Evolutionary conservation across 1,140 invertebrate species (phyloP), one percentile per base, ranked within the genome.

Genomic region (Bicyclus anynana): DNA sequence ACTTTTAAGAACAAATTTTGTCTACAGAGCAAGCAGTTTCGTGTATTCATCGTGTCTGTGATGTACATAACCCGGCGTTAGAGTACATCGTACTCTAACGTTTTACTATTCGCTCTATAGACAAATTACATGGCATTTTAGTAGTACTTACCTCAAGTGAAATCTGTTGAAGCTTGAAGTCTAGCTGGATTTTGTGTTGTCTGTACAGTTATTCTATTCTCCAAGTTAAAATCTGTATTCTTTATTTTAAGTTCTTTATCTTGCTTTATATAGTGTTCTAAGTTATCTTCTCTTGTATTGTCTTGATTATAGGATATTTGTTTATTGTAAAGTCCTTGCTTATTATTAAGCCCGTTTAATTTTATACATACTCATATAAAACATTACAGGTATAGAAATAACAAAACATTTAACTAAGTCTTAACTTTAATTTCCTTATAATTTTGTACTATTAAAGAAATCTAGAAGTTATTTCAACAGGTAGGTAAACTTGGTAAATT

Each of bases 401-500:
- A 87, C 77, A 72, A 73, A 87, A 77, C 65, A 80, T 87, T 81
- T 79, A 87, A 87, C 78, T 84, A 77, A 88, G 69, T 81, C 81
- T 85, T 87, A 88, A 85, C 59, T 59, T 75, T 86, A 88, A 88
- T 86, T 88, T 84, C 73, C 53, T 80, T 81, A 75, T 78, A 85
- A 88, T 88, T 88, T 86, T 88, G 85, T 86, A 88, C 85, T 88
- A 80, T 86, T 84, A 88, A 88, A 86, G 71, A 88, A 88, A 86
- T 85, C 76, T 84, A 80, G 81, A 86, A 85, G 74, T 82, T 72
- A 66, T 74, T 80, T 85, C 76, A 84, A 88, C 83, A 84, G 75
- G 78, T 85, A 84, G 81, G 73, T 86, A 86, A 84, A 75, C 53
- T 76, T 71, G 70, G 65, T 77, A 74, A 87, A 79, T 85, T 88